These are phyloP conservation scores for Yponomeuta cagnagella DNA, from an alignment of 2,888 invertebrate species.

Conservation along the genomic window DNA sequence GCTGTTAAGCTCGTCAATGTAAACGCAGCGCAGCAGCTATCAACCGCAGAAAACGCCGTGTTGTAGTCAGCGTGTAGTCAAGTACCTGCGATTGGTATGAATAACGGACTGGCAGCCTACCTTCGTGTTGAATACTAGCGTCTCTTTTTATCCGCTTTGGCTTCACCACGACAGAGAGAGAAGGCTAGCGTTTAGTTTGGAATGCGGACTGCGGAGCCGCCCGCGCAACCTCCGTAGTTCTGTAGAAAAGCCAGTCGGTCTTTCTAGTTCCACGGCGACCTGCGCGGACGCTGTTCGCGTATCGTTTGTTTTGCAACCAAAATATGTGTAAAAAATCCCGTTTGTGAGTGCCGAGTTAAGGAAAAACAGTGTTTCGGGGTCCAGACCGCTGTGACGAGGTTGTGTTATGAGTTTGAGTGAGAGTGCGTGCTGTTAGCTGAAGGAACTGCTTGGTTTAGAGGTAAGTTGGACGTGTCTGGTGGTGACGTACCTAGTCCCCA, in stretches of 20 bases:
- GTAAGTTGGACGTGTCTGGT: slow-evolving; percentile 25
- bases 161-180: slow-evolving; percentile 37
- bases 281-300: slow-evolving; percentile 39
- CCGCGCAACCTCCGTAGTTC: slow-evolving; percentile 41
- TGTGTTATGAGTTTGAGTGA: slow-evolving; percentile 70
- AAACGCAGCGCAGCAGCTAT: not conserved
- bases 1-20: too few relatives aligned
- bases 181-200: slow-evolving; percentile 47
- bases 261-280: slow-evolving; percentile 44
- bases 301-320: slow-evolving; percentile 42
- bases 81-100: slow-evolving; percentile 36
- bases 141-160: slow-evolving; percentile 30
- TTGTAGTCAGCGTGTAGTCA: not conserved
- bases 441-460: slow-evolving; percentile 31
- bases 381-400: slow-evolving; percentile 51
- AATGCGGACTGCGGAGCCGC: slow-evolving; percentile 69
- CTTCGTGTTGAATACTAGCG: slow-evolving; percentile 28
- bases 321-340: slow-evolving; percentile 65
- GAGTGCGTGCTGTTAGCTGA: slow-evolving; percentile 46
- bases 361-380: slow-evolving; percentile 42
- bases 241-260: slow-evolving; percentile 36
- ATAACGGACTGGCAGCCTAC: slow-evolving; percentile 51
- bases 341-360: slow-evolving; percentile 38
- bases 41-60: not conserved
- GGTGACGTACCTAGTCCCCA: slow-evolving; percentile 14